Evolutionary conservation across 2,888 invertebrate genomes (phyloP).

Genomic region (Helicoverpa assulta): DNA sequence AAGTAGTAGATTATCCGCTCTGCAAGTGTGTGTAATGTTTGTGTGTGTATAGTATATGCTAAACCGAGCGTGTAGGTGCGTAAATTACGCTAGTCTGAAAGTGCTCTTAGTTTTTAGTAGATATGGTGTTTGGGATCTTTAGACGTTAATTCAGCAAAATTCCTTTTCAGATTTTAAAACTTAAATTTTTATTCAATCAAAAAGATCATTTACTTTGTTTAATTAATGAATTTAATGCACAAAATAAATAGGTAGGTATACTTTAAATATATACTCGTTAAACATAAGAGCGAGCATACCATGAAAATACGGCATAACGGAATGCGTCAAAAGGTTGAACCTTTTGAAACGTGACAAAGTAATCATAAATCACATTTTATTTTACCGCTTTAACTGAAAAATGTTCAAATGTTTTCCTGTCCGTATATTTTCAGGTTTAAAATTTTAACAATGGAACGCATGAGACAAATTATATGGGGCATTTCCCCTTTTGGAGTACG

Average conservation of each 20-base stretch:
- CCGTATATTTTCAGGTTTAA: slow-evolving; percentile 26
- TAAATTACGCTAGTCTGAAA: too few relatives aligned
- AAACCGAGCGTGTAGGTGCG: too few relatives aligned
- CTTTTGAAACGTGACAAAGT: slow-evolving; percentile 42
- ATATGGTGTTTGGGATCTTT: too few relatives aligned
- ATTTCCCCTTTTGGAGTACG: neutral
- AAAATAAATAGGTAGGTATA: neutral
- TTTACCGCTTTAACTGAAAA: slow-evolving; percentile 41
- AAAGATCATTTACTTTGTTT: neutral
- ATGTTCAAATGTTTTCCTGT: slow-evolving; percentile 42
- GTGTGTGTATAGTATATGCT: too few relatives aligned
- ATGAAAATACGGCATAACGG: slow-evolving; percentile 27
- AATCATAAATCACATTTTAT: slow-evolving; percentile 53
- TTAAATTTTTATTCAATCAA: too few relatives aligned
- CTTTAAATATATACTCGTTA: slow-evolving; percentile 4
- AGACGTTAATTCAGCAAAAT: too few relatives aligned
- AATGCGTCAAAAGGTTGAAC: slow-evolving; percentile 36
- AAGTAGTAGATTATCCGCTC: too few relatives aligned
- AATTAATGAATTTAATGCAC: neutral
- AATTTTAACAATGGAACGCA: slow-evolving; percentile 26
- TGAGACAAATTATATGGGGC: neutral
- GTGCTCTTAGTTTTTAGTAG: too few relatives aligned
- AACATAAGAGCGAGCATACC: slow-evolving; percentile 4
- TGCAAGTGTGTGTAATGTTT: too few relatives aligned
- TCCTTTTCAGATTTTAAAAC: too few relatives aligned